Evolutionary conservation across 2,888 invertebrate genomes (phyloP).

Genomic region (Eupithecia exiguata): DNA sequence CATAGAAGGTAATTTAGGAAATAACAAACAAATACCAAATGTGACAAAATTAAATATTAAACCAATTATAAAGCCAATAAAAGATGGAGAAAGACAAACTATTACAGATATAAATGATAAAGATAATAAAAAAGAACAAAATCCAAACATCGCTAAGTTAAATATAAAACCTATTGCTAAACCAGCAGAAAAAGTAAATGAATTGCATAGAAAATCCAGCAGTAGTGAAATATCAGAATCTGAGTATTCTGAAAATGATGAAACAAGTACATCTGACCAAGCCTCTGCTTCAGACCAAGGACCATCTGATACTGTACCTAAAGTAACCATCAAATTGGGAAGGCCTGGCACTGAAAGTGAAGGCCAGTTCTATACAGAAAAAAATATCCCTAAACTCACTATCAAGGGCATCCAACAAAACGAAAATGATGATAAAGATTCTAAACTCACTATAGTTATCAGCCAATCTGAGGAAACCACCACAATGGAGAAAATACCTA

Average conservation of each 20-base stretch:
- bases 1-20: constrained; percentile 42
- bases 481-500: constrained; percentile 71
- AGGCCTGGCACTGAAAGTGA: constrained; percentile 76
- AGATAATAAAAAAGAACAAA: constrained; percentile 59
- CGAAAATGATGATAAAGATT: constrained; percentile 67
- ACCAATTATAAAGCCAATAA: constrained; percentile 69
- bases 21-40: constrained; percentile 58
- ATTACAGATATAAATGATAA: constrained; percentile 42
- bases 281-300: constrained; percentile 75
- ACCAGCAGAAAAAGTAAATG: constrained; percentile 77
- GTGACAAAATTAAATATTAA: constrained; percentile 73
- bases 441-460: constrained; percentile 72
- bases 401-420: constrained; percentile 72
- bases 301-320: constrained; percentile 68
- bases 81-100: constrained; percentile 52
- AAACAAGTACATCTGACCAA: constrained; percentile 77
- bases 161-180: constrained; percentile 80
- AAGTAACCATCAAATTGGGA: constrained; percentile 78
- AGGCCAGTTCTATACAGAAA: constrained; percentile 76
- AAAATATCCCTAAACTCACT: constrained; percentile 76
- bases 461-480: constrained; percentile 69
- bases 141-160: constrained; percentile 73
- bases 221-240: constrained; percentile 82
- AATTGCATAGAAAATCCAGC: constrained; percentile 76
- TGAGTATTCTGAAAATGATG: constrained; percentile 83